Evolutionary conservation across 2,888 invertebrate genomes (phyloP).

Genomic region (Lymantria monacha): DNA sequence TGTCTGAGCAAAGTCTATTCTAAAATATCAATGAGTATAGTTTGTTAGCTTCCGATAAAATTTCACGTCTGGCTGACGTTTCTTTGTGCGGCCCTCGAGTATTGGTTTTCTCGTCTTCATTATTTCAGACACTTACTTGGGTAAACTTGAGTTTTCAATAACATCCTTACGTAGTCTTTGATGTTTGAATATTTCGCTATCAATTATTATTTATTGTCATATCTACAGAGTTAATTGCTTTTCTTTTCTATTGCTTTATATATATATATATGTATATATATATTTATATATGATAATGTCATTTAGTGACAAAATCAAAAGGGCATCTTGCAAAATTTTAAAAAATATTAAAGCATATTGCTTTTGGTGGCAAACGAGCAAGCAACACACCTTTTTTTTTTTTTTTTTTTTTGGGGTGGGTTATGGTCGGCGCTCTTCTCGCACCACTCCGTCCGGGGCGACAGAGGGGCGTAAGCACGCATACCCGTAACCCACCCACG

Average conservation of each 20-base stretch:
- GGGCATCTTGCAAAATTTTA: no score
- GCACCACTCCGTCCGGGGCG: no score
- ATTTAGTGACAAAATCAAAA: no score
- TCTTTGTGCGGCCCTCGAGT: constrained; percentile 27
- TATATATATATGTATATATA: neutral
- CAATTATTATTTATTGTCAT: constrained; percentile 12
- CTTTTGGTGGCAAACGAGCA: no score
- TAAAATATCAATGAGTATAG: constrained; percentile 19
- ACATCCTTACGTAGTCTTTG: constrained; percentile 12
- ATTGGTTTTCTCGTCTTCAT: constrained; percentile 20
- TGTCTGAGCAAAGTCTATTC: constrained; percentile 10
- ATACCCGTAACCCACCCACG: no score
- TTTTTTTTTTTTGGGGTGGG: no score
- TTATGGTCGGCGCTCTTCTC: no score
- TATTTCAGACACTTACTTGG: constrained; percentile 1
- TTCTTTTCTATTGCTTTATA: neutral
- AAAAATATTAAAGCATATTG: no score
- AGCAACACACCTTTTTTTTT: no score
- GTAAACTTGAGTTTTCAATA: constrained; percentile 9
- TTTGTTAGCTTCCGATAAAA: constrained; percentile 27
- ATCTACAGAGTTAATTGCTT: neutral
- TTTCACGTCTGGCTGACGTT: constrained; percentile 30
- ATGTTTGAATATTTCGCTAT: constrained; percentile 9
- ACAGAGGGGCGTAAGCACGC: no score
- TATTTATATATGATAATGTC: no score